phyloP scores from a whole-genome alignment of 1,140 invertebrate species.

The Asobara japonica region DNA sequence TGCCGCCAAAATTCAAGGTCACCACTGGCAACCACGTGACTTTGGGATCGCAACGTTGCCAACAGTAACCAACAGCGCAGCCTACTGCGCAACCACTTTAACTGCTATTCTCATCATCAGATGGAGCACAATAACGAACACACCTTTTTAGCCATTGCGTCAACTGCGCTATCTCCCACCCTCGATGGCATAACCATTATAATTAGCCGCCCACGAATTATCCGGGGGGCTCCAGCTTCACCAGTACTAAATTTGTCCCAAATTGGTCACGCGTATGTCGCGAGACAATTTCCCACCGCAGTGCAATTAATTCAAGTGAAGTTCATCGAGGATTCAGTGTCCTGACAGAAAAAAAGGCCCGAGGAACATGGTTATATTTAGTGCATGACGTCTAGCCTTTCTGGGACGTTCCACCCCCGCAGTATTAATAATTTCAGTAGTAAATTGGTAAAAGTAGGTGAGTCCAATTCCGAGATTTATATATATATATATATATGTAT shows the following conservation, averaged over 20 bases:
- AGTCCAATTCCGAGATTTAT: neutral
- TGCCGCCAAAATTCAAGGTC: too few relatives aligned
- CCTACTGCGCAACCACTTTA: too few relatives aligned
- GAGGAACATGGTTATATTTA: conserved; percentile 41
- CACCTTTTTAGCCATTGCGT: conserved; percentile 26
- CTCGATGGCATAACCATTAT: conserved; percentile 25
- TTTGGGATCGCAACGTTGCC: too few relatives aligned
- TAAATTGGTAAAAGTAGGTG: neutral
- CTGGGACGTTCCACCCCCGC: conserved; percentile 1
- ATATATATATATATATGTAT: too few relatives aligned
- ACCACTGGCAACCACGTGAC: too few relatives aligned
- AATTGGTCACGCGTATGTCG: conserved; percentile 21
- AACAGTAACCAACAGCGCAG: too few relatives aligned
- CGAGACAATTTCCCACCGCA: neutral
- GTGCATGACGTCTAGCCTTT: conserved; percentile 33
- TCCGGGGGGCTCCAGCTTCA: neutral
- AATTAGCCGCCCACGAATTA: conserved; percentile 24
- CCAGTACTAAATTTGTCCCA: conserved; percentile 11
- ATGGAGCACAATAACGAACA: neutral
- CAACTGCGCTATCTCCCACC: conserved; percentile 23
- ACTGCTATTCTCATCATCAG: too few relatives aligned
- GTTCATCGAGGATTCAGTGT: neutral
- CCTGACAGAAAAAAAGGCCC: neutral
- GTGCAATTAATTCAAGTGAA: neutral
- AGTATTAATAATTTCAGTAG: conserved; percentile 5